Evolutionary conservation across 2,113 vertebrate species (phyloP).

Genomic region (Malurus alboscapulatus): DNA sequence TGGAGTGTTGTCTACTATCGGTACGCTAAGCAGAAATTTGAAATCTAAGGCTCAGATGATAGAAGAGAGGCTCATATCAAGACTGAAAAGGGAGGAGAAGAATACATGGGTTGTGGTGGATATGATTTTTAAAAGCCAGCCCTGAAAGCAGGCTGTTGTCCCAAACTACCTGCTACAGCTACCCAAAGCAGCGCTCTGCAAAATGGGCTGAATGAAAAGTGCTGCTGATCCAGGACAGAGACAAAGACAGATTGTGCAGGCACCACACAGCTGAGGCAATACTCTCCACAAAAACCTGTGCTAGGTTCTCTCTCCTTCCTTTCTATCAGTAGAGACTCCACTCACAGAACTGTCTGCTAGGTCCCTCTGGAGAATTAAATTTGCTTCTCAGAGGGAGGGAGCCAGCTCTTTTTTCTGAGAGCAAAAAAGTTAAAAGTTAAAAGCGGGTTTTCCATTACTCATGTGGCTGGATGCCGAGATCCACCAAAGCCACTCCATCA

Average conservation of each 20-base stretch:
- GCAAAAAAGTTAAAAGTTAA: background rate
- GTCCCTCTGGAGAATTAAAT: background rate
- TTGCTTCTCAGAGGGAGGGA: background rate
- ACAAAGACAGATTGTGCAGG: background rate
- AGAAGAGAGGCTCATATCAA: background rate
- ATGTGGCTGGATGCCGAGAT: background rate
- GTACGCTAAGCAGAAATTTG: background rate
- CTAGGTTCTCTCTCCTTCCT: background rate
- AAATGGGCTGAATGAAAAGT: background rate
- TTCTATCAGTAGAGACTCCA: background rate
- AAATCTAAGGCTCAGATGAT: background rate
- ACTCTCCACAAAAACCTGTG: background rate
- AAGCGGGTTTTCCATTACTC: background rate
- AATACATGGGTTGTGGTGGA: background rate
- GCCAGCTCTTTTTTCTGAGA: background rate
- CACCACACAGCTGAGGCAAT: background rate
- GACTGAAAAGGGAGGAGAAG: background rate
- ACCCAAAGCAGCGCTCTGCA: background rate
- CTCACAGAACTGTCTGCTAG: background rate
- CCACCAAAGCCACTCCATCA: background rate
- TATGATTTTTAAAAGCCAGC: background rate
- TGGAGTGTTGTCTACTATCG: background rate
- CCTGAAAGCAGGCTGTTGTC: background rate
- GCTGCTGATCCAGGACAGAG: background rate
- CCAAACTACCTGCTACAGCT: background rate